Base-by-base conservation (phyloP, 2,113 vertebrate genomes). In the Sylvietta virens region DNA sequence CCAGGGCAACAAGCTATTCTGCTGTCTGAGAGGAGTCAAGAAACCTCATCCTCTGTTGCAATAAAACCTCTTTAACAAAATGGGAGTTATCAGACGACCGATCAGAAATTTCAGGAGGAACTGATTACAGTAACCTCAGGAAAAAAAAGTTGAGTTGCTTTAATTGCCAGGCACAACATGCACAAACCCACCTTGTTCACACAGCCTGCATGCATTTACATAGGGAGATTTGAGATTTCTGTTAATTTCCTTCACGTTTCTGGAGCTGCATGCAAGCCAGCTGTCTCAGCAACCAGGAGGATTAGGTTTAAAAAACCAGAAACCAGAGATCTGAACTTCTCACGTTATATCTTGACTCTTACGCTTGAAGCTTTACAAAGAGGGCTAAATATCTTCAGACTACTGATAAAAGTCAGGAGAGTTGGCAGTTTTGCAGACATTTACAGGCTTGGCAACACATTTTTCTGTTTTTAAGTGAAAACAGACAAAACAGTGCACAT, bases 381-480 rank as follows among this genome's bases (percentile, higher is more conserved):
- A 45, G 88, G 53, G 47, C 40, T 71, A 88, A 88, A 86, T 92
- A 92, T 84, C 86, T 69, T 3, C 11, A 93, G 82, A 81, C 79
- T 85, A 88, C 64, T 92, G 94, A 88, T 96, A 92, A 64, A 94
- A 94, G 82, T 88, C 71, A 94, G 67, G 57, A 83, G 53, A 86
- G 31, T 4, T 95, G 94, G 93, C 92, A 90, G 76, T 48, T 93
- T 82, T 90, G 88, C 92, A 92, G 86, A 88, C 44, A 45, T 94
- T 96, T 95, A 92, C 90, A 91, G 69, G 76, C 60, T 93, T 78
- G 88, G 79, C 94, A 96, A 93, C 69, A 53, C 37, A 67, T 93
- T 93, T 91, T 96, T 94, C 82, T 90, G 88, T 2, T 92, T 95
- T 93, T 93, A 94, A 96, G 73, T 96, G 72, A 96, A 93, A 97